A percentile compares a stretch with the other conserved stretches of the same genome.
Evolutionary conservation across 2,888 invertebrate species (phyloP).

Genomic region (Aspidiotus rigidus): DNA sequence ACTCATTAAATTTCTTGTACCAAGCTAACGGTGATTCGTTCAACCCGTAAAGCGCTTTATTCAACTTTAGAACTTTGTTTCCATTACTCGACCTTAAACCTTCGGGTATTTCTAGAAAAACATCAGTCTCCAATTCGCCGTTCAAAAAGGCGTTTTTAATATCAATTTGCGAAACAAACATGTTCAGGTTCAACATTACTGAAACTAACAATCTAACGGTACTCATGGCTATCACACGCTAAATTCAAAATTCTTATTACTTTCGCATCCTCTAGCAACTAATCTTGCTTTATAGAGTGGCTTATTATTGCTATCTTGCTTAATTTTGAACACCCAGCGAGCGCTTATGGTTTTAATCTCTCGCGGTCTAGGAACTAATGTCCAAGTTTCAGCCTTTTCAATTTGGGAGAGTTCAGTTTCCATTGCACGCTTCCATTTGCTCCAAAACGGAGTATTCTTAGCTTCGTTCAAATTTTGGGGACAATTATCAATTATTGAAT

Average conservation of each 20-base stretch:
- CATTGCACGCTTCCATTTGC: not conserved
- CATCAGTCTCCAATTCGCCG: not conserved
- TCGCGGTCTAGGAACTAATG: not conserved
- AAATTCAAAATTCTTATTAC: too few species aligned
- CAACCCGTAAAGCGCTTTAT: not conserved
- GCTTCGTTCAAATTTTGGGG: too few species aligned
- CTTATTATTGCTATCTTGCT: not conserved
- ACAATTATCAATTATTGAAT: too few species aligned
- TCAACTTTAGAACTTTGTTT: not conserved
- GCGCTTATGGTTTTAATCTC: not conserved
- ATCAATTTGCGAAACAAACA: not conserved
- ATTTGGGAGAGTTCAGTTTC: not conserved
- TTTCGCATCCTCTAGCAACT: not conserved
- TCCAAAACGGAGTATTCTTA: too few species aligned
- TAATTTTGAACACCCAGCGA: not conserved
- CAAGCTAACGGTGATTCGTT: not conserved
- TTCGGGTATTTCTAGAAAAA: not conserved
- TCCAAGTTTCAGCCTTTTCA: not conserved
- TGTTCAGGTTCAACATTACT: not conserved
- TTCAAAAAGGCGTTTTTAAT: not conserved
- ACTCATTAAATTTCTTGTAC: not conserved
- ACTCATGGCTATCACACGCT: not conserved
- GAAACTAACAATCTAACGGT: not conserved
- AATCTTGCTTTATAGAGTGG: not conserved
- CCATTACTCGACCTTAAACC: not conserved